phyloP scores from a whole-genome alignment of 2,797 vertebrate species.

The Characodon lateralis region DNA sequence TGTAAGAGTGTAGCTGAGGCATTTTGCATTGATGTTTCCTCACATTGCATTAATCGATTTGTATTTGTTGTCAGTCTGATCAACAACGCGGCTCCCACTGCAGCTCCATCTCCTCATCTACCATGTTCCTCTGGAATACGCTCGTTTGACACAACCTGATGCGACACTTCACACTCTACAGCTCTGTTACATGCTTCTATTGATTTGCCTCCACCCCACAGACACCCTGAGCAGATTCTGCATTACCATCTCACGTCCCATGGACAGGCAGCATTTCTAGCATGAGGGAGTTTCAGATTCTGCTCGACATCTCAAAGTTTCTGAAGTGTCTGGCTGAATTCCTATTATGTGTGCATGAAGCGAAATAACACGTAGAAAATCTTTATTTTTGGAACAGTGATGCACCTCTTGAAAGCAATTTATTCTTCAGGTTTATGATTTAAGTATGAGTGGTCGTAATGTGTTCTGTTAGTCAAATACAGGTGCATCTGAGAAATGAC shows the following conservation, averaged over 20 bases:
- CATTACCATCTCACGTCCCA: not conserved
- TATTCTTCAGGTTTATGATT: not conserved
- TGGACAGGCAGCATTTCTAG: slow-evolving; percentile 4
- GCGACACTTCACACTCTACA: slow-evolving; percentile 14
- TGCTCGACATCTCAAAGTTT: not conserved
- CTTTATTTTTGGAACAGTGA: not conserved
- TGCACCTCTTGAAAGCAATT: not conserved
- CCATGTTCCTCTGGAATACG: slow-evolving; percentile 14
- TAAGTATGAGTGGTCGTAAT: not conserved
- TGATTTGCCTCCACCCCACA: slow-evolving; percentile 6
- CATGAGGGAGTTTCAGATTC: not conserved
- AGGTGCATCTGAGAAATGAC: not conserved
- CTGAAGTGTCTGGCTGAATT: not conserved
- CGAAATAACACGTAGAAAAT: not conserved
- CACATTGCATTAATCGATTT: slow-evolving; percentile 62
- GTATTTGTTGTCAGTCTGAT: slow-evolving; percentile 45
- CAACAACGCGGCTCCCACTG: not conserved
- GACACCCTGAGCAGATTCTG: not conserved
- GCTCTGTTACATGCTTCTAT: slow-evolving; percentile 11
- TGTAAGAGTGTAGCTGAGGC: slow-evolving; percentile 44
- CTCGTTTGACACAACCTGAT: slow-evolving; percentile 19
- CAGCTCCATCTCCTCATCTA: slow-evolving; percentile 5
- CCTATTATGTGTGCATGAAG: not conserved
- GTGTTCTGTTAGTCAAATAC: not conserved
- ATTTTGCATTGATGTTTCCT: slow-evolving; percentile 60